phyloP scores from a whole-genome alignment of 2,797 vertebrate species.

The Acanthis flammea region DNA sequence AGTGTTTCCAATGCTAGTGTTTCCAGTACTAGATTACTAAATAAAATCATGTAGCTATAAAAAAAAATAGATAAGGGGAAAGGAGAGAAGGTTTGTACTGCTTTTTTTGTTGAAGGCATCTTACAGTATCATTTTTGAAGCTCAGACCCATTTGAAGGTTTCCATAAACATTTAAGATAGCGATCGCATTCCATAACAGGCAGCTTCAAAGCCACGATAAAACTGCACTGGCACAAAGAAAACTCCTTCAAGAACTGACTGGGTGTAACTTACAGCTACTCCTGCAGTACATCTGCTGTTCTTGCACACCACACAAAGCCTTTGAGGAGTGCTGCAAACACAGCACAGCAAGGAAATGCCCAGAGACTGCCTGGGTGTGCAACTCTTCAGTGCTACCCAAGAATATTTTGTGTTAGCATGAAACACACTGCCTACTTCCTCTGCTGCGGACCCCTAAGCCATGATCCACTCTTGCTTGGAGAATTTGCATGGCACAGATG shows the following conservation, averaged over 20 bases:
- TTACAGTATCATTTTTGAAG: not conserved
- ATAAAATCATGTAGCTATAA: not conserved
- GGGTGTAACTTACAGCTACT: not conserved
- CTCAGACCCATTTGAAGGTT: not conserved
- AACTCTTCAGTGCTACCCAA: not conserved
- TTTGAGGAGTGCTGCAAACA: not conserved
- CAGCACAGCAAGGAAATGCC: not conserved
- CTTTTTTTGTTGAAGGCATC: not conserved
- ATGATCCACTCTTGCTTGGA: not conserved
- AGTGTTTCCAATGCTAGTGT: not conserved
- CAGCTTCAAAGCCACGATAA: not conserved
- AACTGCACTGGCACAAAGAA: not conserved
- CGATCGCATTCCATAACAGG: not conserved
- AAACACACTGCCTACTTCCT: not conserved
- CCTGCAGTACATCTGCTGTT: accelerated
- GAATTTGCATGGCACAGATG: not conserved
- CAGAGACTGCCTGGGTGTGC: not conserved
- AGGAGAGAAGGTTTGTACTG: not conserved
- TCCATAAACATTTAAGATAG: not conserved
- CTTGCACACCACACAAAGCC: not conserved
- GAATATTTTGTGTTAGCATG: not conserved
- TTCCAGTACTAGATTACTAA: not conserved
- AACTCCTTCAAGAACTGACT: not conserved
- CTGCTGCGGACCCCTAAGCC: not conserved
- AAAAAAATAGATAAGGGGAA: not conserved